These are phyloP conservation scores for Nymphalis c-album DNA, from an alignment of 2,888 invertebrate species.

Conservation along the genomic window DNA sequence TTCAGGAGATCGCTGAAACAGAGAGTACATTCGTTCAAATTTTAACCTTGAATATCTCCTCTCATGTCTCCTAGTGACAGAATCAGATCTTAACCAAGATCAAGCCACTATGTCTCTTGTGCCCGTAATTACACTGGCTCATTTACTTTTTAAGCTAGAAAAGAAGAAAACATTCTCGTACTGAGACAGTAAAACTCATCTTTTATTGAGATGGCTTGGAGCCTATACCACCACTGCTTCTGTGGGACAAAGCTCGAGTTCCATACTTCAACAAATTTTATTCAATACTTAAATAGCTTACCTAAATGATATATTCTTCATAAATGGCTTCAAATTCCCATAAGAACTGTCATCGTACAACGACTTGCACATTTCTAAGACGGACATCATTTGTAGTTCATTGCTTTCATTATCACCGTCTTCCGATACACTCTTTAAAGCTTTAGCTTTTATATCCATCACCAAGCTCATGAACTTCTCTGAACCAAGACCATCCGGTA, in stretches of 20 bases:
- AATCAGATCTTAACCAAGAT: too few relatives aligned
- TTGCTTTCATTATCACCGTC: conserved; percentile 16
- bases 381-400: conserved; percentile 52
- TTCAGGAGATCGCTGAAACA: conserved; percentile 55
- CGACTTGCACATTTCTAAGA: conserved; percentile 52
- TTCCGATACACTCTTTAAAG: conserved; percentile 48
- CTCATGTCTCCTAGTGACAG: too few relatives aligned
- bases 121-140: too few relatives aligned
- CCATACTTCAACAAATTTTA: too few relatives aligned
- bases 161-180: too few relatives aligned
- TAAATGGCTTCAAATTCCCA: conserved; percentile 53
- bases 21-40: not conserved
- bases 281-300: conserved; percentile 41
- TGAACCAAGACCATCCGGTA: conserved; percentile 48
- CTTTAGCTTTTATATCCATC: conserved; percentile 69
- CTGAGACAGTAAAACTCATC: too few relatives aligned
- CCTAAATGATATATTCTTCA: conserved; percentile 59
- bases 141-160: too few relatives aligned
- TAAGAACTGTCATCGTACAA: conserved; percentile 47
- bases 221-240: too few relatives aligned
- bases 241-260: too few relatives aligned
- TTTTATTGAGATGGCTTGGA: too few relatives aligned
- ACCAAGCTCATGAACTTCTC: conserved; percentile 69
- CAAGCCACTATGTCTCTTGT: too few relatives aligned
- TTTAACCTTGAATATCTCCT: not conserved